phyloP scores from a whole-genome alignment of 1,140 invertebrate species.

The Babylonia areolata region DNA sequence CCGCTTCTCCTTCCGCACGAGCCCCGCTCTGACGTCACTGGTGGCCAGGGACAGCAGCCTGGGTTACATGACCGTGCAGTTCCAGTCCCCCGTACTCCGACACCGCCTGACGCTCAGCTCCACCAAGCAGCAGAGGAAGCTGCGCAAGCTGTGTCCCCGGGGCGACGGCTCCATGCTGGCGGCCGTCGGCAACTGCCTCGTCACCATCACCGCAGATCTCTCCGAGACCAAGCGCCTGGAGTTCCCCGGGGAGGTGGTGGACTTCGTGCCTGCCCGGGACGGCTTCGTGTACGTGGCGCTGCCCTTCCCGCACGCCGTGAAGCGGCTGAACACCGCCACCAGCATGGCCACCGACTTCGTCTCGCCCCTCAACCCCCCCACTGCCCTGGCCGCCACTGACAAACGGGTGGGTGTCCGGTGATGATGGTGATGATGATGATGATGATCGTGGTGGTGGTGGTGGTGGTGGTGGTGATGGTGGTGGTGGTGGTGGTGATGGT shows the following conservation, averaged over 20 bases:
- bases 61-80: slow-evolving; percentile 79
- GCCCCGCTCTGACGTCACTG: slow-evolving; percentile 8
- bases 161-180: slow-evolving; percentile 82
- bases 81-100: slow-evolving; percentile 90
- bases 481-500: not conserved
- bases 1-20: slow-evolving; percentile 20
- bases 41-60: not conserved
- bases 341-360: slow-evolving; percentile 89
- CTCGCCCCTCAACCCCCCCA: slow-evolving; percentile 86
- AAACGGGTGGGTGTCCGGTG: slow-evolving; percentile 2
- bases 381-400: slow-evolving; percentile 85
- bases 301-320: slow-evolving; percentile 88
- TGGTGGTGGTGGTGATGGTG: not conserved
- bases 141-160: slow-evolving; percentile 85
- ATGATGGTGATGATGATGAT: not conserved
- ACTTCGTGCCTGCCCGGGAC: slow-evolving; percentile 82
- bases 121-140: slow-evolving; percentile 88
- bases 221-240: slow-evolving; percentile 29
- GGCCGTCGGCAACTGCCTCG: slow-evolving; percentile 92
- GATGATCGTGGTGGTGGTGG: not conserved
- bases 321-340: slow-evolving; percentile 88
- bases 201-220: slow-evolving; percentile 81
- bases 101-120: slow-evolving; percentile 84
- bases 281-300: slow-evolving; percentile 90
- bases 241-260: not conserved